Evolutionary conservation across 64 coral and sea anemone genomes (phyloP).

Genomic region (Platygyra sinensis): DNA sequence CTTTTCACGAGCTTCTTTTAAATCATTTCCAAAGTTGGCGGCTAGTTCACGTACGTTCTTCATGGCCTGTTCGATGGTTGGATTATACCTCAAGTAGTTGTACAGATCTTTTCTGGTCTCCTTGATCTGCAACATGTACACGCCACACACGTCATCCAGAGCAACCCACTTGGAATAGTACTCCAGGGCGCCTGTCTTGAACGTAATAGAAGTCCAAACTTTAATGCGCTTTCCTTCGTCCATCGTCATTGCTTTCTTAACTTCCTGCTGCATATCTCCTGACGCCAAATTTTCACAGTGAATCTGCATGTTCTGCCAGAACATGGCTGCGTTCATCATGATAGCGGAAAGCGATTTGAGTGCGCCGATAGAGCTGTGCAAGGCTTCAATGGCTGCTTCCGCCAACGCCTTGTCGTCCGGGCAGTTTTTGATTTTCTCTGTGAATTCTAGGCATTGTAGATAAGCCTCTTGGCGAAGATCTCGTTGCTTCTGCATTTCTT

Average conservation of each 20-base stretch:
- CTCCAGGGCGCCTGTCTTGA: slow-evolving; percentile 42
- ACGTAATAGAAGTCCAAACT: slow-evolving; percentile 52
- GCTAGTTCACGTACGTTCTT: slow-evolving; percentile 56
- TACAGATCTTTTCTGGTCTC: slow-evolving; percentile 66
- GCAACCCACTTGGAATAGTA: slow-evolving; percentile 78
- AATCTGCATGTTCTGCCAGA: slow-evolving; percentile 65
- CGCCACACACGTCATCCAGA: slow-evolving; percentile 64
- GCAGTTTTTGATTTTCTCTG: slow-evolving; percentile 62
- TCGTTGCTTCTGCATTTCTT: slow-evolving; percentile 54
- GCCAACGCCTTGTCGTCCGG: slow-evolving; percentile 36
- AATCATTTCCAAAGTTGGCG: slow-evolving; percentile 24
- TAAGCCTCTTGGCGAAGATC: slow-evolving; percentile 53
- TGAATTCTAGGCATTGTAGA: slow-evolving; percentile 59
- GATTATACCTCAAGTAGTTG: slow-evolving; percentile 54
- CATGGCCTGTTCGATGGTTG: slow-evolving; percentile 54
- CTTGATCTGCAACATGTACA: slow-evolving; percentile 71
- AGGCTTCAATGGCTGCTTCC: slow-evolving; percentile 55
- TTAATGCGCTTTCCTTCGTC: slow-evolving; percentile 56
- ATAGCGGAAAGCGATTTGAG: slow-evolving; percentile 63
- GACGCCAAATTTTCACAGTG: slow-evolving; percentile 38
- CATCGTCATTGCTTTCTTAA: slow-evolving; percentile 41
- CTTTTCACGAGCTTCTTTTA: slow-evolving; percentile 40
- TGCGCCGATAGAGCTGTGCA: slow-evolving; percentile 74
- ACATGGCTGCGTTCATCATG: slow-evolving; percentile 75
- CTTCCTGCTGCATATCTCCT: background rate